A percentile compares a stretch with the other conserved stretches of the same genome.
These are phyloP conservation scores for Dusona sp. DNA, from an alignment of 2,888 invertebrate genomes.

Conservation along the genomic window DNA sequence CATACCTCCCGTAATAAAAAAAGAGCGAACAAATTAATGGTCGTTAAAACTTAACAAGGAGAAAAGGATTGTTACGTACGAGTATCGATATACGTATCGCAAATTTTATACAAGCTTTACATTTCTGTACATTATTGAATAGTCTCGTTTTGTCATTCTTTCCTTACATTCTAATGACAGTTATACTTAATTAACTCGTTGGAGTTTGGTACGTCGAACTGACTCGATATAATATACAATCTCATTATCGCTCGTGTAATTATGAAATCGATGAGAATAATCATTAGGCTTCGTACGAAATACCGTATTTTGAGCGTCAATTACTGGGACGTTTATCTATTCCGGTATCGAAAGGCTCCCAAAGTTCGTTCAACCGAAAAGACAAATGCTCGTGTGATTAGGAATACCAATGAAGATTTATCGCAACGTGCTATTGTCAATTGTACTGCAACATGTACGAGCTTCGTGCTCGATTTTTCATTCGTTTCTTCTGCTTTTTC, in stretches of 20 bases:
- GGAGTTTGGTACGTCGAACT: slow-evolving; percentile 48
- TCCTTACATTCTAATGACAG: slow-evolving; percentile 43
- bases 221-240: slow-evolving; percentile 44
- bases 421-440: slow-evolving; percentile 60
- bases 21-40: slow-evolving; percentile 1
- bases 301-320: slow-evolving; percentile 73
- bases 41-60: slow-evolving; percentile 19
- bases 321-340: slow-evolving; percentile 45
- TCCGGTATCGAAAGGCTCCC: slow-evolving; percentile 6
- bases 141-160: slow-evolving; percentile 49
- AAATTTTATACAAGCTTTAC: slow-evolving; percentile 71
- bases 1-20: slow-evolving; percentile 89
- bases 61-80: not conserved
- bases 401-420: slow-evolving; percentile 55
- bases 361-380: slow-evolving; percentile 10
- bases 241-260: not conserved
- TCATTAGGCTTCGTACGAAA: slow-evolving; percentile 75
- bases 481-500: slow-evolving; percentile 16
- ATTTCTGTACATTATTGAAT: slow-evolving; percentile 72
- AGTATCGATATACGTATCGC: slow-evolving; percentile 61
- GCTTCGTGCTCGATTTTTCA: slow-evolving; percentile 13
- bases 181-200: slow-evolving; percentile 46
- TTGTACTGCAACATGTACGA: slow-evolving; percentile 44
- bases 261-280: slow-evolving; percentile 64
- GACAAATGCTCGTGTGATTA: slow-evolving; percentile 31